Evolutionary conservation across 2,113 vertebrate genomes (phyloP), one percentile per base, ranked within the genome.

Genomic region (Daphoenositta chrysoptera): DNA sequence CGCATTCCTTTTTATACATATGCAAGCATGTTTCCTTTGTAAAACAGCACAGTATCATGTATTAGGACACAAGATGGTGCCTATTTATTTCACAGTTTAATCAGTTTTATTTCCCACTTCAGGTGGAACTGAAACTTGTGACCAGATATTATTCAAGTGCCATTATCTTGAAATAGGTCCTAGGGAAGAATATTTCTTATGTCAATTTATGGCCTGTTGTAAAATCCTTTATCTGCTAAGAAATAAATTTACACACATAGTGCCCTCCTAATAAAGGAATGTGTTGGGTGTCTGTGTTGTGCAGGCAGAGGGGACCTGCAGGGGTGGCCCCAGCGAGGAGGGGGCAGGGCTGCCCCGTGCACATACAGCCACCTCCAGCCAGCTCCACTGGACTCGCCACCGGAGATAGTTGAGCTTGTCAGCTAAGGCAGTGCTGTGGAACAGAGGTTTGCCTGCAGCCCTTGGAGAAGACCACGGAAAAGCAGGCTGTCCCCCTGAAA

Each of bases 301-400:
- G 50, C 66, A 63, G 82, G 50, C 58, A 87, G n/a, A 14, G 28
- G 28, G 10, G 27, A 58, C 14, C 24, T 33, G 39, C n/a, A 71
- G 84, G 21, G 51, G 15, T 13, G 18, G 35, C 17, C 37, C 13
- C 35, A 33, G 12, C 21, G 45, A 50, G 44, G 35, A 40, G 17
- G 13, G 65, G 33, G 11, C 23, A 15, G 48, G 35, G 33, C 54
- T 81, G 53, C 11, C 42, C 40, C 0, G 0, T 1, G 56, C n/a
- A 1, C 14, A 15, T 6, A 23, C 7, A 18, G 63, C 10, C 5
- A 0, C 31, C 37, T 54, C 57, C 44, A 60, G 1, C 27, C 4
- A 9, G 22, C 21, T 80, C 22, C 35, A 17, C 4, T 0, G 27
- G 30, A 37, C 9, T 44, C 15, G 4, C 17, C 48, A 44, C 1